Conservation (phyloP, 1,140 invertebrate genomes). For the Drosophila funebris region DNA sequence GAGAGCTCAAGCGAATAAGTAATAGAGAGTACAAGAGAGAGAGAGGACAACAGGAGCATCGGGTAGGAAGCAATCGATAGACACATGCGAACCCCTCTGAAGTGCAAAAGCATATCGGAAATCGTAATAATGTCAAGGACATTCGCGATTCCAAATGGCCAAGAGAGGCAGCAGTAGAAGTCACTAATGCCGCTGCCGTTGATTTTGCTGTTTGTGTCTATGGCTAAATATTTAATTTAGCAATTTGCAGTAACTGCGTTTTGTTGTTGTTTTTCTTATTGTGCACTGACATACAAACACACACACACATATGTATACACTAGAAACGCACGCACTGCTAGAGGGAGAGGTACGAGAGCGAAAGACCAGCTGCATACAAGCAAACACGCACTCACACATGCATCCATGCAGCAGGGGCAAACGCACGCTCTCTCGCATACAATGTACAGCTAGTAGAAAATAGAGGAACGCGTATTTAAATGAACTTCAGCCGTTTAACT, state of each 20-base stretch:
- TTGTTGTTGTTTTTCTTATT: slow-evolving; percentile 47
- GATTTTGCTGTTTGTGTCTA: slow-evolving; percentile 1
- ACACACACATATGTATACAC: neutral
- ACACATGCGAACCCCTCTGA: neutral
- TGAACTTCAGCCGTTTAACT: slow-evolving; percentile 22
- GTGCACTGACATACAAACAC: slow-evolving; percentile 37
- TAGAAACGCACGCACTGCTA: slow-evolving; percentile 22
- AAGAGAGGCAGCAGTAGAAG: slow-evolving; percentile 12
- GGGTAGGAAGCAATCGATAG: slow-evolving; percentile 29
- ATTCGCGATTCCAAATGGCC: slow-evolving; percentile 17
- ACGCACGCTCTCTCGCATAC: slow-evolving; percentile 16
- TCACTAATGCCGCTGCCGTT: neutral
- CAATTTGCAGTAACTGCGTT: slow-evolving; percentile 56
- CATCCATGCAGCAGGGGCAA: slow-evolving; percentile 3
- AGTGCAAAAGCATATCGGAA: slow-evolving; percentile 17
- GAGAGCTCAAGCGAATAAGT: neutral
- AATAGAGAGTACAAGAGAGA: neutral
- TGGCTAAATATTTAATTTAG: slow-evolving; percentile 66
- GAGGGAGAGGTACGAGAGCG: slow-evolving; percentile 17
- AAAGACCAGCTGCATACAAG: slow-evolving; percentile 38
- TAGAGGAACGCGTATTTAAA: slow-evolving; percentile 33
- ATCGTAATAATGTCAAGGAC: slow-evolving; percentile 46
- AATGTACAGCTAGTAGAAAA: slow-evolving; percentile 41
- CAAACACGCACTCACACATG: neutral
- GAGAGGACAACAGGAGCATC: neutral